Evolutionary conservation across 2,797 vertebrate genomes (phyloP).

Genomic region (Gymnoscopelus microlampas): DNA sequence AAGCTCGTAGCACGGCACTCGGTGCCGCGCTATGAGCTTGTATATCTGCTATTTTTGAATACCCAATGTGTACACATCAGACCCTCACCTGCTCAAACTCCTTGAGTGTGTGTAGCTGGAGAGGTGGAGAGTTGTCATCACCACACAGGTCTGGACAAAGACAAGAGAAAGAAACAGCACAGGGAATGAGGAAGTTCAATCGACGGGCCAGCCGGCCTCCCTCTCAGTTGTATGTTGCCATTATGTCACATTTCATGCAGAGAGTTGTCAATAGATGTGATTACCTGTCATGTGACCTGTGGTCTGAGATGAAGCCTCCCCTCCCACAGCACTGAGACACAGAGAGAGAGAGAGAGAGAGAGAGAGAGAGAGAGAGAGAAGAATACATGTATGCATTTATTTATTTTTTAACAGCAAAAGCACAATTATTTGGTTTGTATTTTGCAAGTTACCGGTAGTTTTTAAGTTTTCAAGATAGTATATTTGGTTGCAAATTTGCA

Average conservation of each 20-base stretch:
- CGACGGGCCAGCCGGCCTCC: background rate
- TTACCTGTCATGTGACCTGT: constrained; percentile 80
- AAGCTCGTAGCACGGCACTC: too few relatives aligned
- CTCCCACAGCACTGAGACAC: constrained; percentile 59
- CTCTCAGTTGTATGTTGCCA: background rate
- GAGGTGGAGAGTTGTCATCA: constrained; percentile 81
- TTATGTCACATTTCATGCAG: background rate
- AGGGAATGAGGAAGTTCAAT: background rate
- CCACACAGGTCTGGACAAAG: constrained; percentile 75
- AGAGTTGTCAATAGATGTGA: background rate
- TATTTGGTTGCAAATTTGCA: background rate
- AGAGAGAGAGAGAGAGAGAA: background rate
- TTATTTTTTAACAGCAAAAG: too few relatives aligned
- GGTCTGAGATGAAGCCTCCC: constrained; percentile 67
- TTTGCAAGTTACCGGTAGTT: too few relatives aligned
- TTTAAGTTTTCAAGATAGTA: background rate
- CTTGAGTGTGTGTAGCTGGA: constrained; percentile 90
- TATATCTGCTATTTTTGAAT: too few relatives aligned
- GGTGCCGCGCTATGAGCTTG: too few relatives aligned
- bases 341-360: constrained; percentile 13
- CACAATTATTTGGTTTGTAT: too few relatives aligned
- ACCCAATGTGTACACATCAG: too few relatives aligned
- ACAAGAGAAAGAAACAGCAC: constrained; percentile 26
- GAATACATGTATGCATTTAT: too few relatives aligned
- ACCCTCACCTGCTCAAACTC: constrained; percentile 91